Conservation (phyloP, 1,140 invertebrate genomes). For the Megathymus violae region DNA sequence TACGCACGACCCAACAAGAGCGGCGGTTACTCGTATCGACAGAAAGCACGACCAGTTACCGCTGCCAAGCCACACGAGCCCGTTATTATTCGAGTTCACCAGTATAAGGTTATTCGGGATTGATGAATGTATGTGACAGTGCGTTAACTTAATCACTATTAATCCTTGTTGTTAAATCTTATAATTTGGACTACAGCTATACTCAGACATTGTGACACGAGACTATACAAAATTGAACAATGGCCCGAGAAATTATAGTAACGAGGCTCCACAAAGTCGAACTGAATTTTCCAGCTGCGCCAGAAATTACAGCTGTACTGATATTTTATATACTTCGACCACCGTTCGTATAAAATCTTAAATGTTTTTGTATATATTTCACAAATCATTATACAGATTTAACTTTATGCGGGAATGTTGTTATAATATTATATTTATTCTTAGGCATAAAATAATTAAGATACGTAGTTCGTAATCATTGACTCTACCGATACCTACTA, state of each 20-base stretch:
- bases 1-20: constrained; percentile 60
- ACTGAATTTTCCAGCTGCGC: not conserved
- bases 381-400: constrained; percentile 22
- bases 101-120: constrained; percentile 57
- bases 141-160: too few species aligned
- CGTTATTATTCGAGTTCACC: constrained; percentile 64
- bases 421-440: constrained; percentile 8
- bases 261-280: too few species aligned
- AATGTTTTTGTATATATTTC: constrained; percentile 26
- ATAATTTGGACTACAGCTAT: too few species aligned
- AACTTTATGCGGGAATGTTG: constrained; percentile 2
- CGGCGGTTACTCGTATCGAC: constrained; percentile 61
- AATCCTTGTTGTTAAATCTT: too few species aligned
- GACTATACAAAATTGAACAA: too few species aligned
- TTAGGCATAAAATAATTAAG: not conserved
- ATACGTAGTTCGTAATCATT: not conserved
- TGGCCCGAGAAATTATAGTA: too few species aligned
- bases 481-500: not conserved
- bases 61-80: constrained; percentile 46
- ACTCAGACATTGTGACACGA: too few species aligned
- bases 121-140: constrained; percentile 6
- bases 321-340: not conserved
- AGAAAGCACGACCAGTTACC: constrained; percentile 39
- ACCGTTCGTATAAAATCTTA: constrained; percentile 9
- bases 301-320: not conserved